These are phyloP conservation scores for Microtus agrestis DNA, from an alignment of 2,797 vertebrate genomes.

Conservation along the genomic window DNA sequence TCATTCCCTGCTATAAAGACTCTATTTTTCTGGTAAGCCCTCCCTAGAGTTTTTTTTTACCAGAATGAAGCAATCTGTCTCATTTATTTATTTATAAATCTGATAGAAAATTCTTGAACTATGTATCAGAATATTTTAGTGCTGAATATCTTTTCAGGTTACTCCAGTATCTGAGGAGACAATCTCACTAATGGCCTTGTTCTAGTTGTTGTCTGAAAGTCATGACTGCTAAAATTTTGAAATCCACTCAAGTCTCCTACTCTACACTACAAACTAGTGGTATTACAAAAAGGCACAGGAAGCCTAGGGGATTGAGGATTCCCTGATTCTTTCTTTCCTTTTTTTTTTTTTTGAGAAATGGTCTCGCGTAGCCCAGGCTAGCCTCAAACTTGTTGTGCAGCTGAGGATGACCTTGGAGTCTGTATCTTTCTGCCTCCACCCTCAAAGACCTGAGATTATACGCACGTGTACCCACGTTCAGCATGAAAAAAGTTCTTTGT, in stretches of 20 bases:
- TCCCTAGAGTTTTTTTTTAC: not conserved
- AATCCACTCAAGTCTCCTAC: not conserved
- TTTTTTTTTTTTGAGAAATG: not conserved
- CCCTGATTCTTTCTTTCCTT: conserved; percentile 38
- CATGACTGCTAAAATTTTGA: conserved; percentile 21
- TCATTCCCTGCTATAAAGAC: conserved; percentile 36
- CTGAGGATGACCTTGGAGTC: not conserved
- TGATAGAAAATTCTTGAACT: conserved; percentile 39
- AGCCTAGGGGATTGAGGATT: not conserved
- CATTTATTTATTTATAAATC: conserved; percentile 17
- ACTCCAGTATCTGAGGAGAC: conserved; percentile 19
- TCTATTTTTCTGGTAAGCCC: conserved; percentile 29
- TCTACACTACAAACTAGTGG: too few relatives aligned
- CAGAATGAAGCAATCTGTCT: not conserved
- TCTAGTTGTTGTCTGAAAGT: conserved; percentile 48
- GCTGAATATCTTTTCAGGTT: not conserved
- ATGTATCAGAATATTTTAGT: not conserved
- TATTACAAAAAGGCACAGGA: too few relatives aligned
- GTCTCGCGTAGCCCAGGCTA: not conserved
- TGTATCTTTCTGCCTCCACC: not conserved
- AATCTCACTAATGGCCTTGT: conserved; percentile 35
- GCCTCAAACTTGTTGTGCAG: not conserved
- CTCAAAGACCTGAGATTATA: not conserved
- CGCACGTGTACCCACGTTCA: too few relatives aligned
- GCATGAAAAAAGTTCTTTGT: not conserved